Conservation (phyloP, 2,113 vertebrate genomes). For the Verasper variegatus region DNA sequence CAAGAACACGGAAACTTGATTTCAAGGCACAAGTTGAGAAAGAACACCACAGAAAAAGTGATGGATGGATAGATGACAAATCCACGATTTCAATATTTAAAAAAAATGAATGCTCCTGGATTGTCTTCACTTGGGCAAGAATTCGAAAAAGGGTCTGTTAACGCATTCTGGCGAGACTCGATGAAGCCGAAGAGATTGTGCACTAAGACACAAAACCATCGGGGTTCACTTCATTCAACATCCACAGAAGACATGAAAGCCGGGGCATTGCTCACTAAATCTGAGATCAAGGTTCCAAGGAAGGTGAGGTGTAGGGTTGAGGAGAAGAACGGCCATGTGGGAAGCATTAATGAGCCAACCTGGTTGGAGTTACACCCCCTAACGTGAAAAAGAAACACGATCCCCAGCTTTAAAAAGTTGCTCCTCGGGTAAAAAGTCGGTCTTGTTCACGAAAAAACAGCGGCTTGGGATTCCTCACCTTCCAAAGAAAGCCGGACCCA, state of each 20-base stretch:
- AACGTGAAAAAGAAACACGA: slow-evolving; percentile 4
- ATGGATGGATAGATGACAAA: not conserved
- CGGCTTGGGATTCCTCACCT: slow-evolving; percentile 56
- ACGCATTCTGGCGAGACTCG: not conserved
- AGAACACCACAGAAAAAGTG: too few relatives aligned
- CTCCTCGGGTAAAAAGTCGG: slow-evolving; percentile 16
- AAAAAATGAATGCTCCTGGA: too few relatives aligned
- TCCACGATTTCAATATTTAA: too few relatives aligned
- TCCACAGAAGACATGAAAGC: not conserved
- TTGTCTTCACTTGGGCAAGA: not conserved
- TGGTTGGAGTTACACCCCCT: slow-evolving; percentile 43
- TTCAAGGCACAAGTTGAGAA: not conserved
- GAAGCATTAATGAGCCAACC: slow-evolving; percentile 49
- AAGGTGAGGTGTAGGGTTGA: not conserved
- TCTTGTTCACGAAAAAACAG: slow-evolving; percentile 24
- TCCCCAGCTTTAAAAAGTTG: slow-evolving; percentile 26
- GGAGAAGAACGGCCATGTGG: slow-evolving; percentile 26
- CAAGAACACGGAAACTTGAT: not conserved
- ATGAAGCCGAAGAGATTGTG: not conserved
- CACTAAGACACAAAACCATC: not conserved
- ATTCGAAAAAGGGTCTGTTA: not conserved
- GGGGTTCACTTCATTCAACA: not conserved
- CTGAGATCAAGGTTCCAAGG: slow-evolving; percentile 9
- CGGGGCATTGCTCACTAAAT: not conserved
- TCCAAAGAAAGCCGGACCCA: slow-evolving; percentile 7